These are phyloP conservation scores for Tetranychus piercei DNA, from an alignment of 2,888 invertebrate species.

Conservation along the genomic window DNA sequence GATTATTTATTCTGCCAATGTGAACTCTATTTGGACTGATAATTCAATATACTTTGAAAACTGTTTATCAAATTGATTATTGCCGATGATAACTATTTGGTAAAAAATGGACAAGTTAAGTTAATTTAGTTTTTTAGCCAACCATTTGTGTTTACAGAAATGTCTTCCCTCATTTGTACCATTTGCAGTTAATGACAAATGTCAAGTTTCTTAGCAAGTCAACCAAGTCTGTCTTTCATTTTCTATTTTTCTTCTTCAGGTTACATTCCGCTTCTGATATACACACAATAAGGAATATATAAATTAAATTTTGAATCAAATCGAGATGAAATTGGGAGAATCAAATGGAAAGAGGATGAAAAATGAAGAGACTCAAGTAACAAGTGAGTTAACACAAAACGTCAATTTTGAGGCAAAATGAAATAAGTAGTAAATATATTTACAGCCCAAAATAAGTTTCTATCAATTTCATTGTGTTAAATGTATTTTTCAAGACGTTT, in stretches of 20 bases:
- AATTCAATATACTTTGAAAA: neutral
- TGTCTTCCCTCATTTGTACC: too few species aligned
- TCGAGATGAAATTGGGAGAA: neutral
- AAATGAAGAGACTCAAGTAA: neutral
- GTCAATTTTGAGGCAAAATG: neutral
- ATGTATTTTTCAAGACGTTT: neutral
- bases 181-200: neutral
- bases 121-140: neutral
- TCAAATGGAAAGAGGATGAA: neutral
- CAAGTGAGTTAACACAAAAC: conserved; percentile 1
- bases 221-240: neutral
- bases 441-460: neutral
- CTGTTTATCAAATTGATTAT: neutral
- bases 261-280: neutral
- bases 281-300: neutral
- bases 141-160: too few species aligned
- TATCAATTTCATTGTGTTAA: neutral
- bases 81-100: neutral
- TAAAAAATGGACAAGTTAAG: neutral
- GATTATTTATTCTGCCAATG: neutral
- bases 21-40: neutral
- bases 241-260: neutral
- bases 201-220: neutral
- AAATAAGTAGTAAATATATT: neutral
- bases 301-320: neutral